phyloP scores from a whole-genome alignment of 2,888 invertebrate species.

The Pristionchus maxplancki region DNA sequence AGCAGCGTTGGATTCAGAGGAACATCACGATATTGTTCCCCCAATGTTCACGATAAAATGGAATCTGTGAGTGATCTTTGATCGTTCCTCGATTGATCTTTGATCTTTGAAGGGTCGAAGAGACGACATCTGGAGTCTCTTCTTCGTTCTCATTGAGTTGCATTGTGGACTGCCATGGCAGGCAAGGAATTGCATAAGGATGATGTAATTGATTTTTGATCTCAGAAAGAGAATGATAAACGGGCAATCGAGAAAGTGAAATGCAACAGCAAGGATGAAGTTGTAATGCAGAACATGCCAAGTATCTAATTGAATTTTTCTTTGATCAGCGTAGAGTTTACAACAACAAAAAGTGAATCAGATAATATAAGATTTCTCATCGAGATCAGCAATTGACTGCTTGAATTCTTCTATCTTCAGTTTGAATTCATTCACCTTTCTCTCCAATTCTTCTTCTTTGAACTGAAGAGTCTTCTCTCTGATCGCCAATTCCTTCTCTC shows the following conservation, averaged over 20 bases:
- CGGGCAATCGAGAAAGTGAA: constrained; percentile 62
- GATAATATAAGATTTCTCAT: too few relatives aligned
- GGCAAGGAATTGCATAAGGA: background rate
- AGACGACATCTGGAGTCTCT: too few relatives aligned
- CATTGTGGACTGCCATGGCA: too few relatives aligned
- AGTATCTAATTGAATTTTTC: constrained; percentile 43
- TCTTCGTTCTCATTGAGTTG: constrained; percentile 80
- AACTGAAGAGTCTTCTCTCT: background rate
- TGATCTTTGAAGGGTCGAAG: too few relatives aligned
- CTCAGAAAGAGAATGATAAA: constrained; percentile 55
- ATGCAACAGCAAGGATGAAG: constrained; percentile 56
- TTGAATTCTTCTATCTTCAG: background rate
- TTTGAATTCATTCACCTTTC: background rate
- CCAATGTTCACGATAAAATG: too few relatives aligned
- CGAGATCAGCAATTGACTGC: background rate
- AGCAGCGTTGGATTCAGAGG: constrained; percentile 72
- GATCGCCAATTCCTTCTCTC: background rate
- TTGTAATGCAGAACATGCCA: constrained; percentile 65
- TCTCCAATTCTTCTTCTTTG: background rate
- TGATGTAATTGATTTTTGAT: background rate
- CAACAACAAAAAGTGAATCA: too few relatives aligned
- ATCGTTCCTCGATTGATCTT: too few relatives aligned
- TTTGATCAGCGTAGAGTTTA: too few relatives aligned
- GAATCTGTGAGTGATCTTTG: constrained; percentile 60
- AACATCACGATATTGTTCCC: constrained; percentile 70